Evolutionary conservation across 2,888 invertebrate species (phyloP).

Genomic region (Leptinotarsa rubiginosa): DNA sequence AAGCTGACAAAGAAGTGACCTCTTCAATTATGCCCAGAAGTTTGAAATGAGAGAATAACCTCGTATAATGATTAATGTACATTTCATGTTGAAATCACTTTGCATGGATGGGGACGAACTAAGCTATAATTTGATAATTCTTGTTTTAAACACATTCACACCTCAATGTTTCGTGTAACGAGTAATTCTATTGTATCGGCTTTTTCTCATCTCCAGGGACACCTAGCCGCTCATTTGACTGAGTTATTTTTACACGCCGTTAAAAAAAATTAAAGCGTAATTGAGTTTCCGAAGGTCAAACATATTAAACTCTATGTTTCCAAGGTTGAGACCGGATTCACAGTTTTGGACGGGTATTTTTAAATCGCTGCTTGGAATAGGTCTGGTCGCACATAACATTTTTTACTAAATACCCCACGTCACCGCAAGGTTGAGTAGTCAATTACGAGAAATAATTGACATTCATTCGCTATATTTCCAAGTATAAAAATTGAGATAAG

Average conservation of each 20-base stretch:
- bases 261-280: not conserved
- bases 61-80: not conserved
- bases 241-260: slow-evolving; percentile 1
- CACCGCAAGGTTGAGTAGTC: slow-evolving; percentile 1
- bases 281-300: slow-evolving; percentile 10
- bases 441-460: slow-evolving; percentile 19
- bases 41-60: too few species aligned
- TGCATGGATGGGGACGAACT: not conserved
- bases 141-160: slow-evolving; percentile 1
- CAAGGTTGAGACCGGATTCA: slow-evolving; percentile 28
- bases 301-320: slow-evolving; percentile 38
- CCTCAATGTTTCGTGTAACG: slow-evolving; percentile 2
- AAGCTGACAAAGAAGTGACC: too few species aligned
- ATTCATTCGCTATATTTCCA: not conserved
- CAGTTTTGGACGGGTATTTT: slow-evolving; percentile 35
- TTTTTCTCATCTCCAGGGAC: not conserved
- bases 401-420: slow-evolving; percentile 9
- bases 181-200: not conserved
- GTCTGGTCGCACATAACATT: slow-evolving; percentile 28
- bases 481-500: not conserved
- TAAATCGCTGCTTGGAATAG: slow-evolving; percentile 29
- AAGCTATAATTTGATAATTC: slow-evolving; percentile 2
- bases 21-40: too few species aligned
- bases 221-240: not conserved
- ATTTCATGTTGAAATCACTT: not conserved